phyloP scores from a whole-genome alignment of 2,113 vertebrate species.

The Carlito syrichta region DNA sequence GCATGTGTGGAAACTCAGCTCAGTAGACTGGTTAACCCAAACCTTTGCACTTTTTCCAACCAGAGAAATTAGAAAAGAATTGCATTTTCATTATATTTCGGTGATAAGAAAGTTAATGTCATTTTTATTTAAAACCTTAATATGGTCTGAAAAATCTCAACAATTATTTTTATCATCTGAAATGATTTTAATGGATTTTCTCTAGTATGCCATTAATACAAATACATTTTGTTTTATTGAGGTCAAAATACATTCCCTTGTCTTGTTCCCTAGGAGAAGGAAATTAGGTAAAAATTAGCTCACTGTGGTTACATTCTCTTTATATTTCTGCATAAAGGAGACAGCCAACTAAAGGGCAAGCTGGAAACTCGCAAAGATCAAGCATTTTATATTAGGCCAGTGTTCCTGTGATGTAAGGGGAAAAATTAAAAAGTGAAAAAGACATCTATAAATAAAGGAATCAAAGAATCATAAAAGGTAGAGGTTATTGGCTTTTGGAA shows the following conservation, averaged over 20 bases:
- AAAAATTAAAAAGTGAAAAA: conserved; percentile 31
- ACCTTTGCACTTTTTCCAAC: not conserved
- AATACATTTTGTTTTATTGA: conserved; percentile 70
- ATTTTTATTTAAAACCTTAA: conserved; percentile 56
- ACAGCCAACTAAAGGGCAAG: conserved; percentile 39
- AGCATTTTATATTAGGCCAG: not conserved
- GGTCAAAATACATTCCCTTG: conserved; percentile 61
- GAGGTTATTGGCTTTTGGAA: conserved; percentile 11
- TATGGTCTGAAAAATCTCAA: conserved; percentile 48
- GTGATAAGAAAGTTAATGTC: conserved; percentile 64
- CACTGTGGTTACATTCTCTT: conserved; percentile 48
- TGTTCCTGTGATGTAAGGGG: not conserved
- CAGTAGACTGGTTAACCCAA: conserved; percentile 22
- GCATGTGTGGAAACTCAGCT: not conserved
- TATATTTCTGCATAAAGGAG: conserved; percentile 39
- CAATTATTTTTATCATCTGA: conserved; percentile 46
- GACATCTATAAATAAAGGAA: conserved; percentile 32
- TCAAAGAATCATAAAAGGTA: not conserved
- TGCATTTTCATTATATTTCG: conserved; percentile 40
- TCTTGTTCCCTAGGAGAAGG: conserved; percentile 43
- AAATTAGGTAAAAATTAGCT: conserved; percentile 72
- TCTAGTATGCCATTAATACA: conserved; percentile 60
- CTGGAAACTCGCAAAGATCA: conserved; percentile 41
- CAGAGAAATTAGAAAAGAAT: conserved; percentile 51
- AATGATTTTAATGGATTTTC: conserved; percentile 66